phyloP scores from a whole-genome alignment of 2,888 invertebrate species.

The Eurytoma adleriae region DNA sequence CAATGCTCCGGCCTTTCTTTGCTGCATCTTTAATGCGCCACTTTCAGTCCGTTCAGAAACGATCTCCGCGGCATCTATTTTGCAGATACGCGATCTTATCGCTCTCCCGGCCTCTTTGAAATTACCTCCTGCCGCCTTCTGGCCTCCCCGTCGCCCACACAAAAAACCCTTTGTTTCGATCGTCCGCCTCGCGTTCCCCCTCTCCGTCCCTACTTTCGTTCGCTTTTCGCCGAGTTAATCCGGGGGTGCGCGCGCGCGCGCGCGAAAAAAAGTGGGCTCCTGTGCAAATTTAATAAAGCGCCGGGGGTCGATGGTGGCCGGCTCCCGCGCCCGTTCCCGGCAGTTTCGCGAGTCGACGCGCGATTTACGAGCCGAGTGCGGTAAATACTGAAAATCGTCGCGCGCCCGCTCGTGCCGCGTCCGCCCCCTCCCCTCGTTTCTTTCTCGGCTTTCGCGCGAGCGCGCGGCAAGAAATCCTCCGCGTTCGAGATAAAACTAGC shows the following conservation, averaged over 20 bases:
- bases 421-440: background rate
- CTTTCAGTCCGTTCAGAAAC: conserved; percentile 30
- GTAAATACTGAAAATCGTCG: conserved; percentile 48
- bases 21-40: conserved; percentile 28
- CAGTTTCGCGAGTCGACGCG: background rate
- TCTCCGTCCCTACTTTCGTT: background rate
- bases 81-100: conserved; percentile 13
- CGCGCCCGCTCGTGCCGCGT: background rate
- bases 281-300: conserved; percentile 36
- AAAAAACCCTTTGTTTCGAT: conserved; percentile 17
- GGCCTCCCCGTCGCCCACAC: background rate
- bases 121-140: background rate
- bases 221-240: conserved; percentile 19
- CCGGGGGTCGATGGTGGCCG: conserved; percentile 6
- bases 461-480: conserved; percentile 26
- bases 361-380: conserved; percentile 41
- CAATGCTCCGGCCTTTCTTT: conserved; percentile 9
- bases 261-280: background rate
- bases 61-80: conserved; percentile 27
- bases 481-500: conserved; percentile 48
- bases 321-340: background rate
- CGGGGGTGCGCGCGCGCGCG: background rate
- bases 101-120: conserved; percentile 8
- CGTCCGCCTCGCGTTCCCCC: background rate
- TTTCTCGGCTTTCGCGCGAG: conserved; percentile 5